A percentile compares a stretch with the other conserved stretches of the same genome.
phyloP scores from a whole-genome alignment of 2,113 vertebrate species.

The Oplegnathus fasciatus region DNA sequence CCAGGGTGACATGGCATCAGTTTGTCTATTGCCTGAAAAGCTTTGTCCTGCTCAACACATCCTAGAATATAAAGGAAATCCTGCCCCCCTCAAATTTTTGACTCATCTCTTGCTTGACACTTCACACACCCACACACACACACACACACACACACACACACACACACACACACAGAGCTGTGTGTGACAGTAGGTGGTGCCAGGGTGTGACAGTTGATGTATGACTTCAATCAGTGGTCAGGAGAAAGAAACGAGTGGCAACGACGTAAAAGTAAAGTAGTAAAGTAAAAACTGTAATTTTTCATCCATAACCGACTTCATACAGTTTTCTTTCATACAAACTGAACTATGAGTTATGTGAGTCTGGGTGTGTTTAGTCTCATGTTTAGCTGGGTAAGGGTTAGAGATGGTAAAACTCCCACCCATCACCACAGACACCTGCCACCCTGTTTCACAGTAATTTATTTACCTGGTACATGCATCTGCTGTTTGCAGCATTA shows the following conservation, averaged over 20 bases:
- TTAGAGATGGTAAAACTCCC: not conserved
- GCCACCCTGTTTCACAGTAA: not conserved
- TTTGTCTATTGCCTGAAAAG: not conserved
- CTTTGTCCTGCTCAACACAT: not conserved
- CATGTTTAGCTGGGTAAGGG: not conserved
- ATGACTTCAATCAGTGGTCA: not conserved
- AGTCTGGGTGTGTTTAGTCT: not conserved
- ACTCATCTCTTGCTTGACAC: conserved; percentile 38
- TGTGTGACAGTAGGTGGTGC: too few species aligned
- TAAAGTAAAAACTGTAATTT: not conserved
- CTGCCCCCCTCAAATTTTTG: conserved; percentile 14
- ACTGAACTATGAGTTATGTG: not conserved
- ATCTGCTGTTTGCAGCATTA: conserved; percentile 14
- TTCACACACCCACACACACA: not conserved
- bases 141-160: not conserved
- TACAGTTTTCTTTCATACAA: not conserved
- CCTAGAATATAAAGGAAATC: conserved; percentile 47
- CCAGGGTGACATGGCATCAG: not conserved
- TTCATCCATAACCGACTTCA: rapidly evolving
- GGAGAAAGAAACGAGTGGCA: not conserved
- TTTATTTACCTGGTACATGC: not conserved
- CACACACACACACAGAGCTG: not conserved
- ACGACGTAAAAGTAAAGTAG: too few species aligned
- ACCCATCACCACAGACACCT: conserved; percentile 1
- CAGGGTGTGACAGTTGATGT: not conserved